A percentile compares a stretch with the other conserved stretches of the same genome.
Evolutionary conservation across 2,113 vertebrate species (phyloP).

Genomic region (Aegotheles bennettii): DNA sequence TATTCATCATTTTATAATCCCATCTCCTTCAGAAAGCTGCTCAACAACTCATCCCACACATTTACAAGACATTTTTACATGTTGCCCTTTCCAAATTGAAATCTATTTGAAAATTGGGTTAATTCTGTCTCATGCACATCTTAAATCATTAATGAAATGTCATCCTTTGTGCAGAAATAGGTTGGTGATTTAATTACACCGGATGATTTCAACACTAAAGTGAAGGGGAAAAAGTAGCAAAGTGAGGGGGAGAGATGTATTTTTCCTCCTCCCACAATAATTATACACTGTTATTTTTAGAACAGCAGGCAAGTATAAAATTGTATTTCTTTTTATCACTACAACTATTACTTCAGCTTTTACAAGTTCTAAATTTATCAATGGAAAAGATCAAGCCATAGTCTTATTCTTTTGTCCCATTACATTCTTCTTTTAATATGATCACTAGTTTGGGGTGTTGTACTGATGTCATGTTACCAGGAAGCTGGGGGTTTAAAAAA

Average conservation of each 20-base stretch:
- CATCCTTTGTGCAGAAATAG: slow-evolving; percentile 43
- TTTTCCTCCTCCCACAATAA: slow-evolving; percentile 37
- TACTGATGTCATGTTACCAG: slow-evolving; percentile 55
- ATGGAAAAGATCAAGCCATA: slow-evolving; percentile 56
- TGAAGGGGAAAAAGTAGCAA: background rate
- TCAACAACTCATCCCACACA: slow-evolving; percentile 12
- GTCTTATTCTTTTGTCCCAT: slow-evolving; percentile 34
- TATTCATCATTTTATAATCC: slow-evolving; percentile 3
- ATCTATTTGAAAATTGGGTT: slow-evolving; percentile 41
- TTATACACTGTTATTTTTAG: background rate
- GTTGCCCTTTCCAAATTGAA: slow-evolving; percentile 43
- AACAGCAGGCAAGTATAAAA: slow-evolving; percentile 20
- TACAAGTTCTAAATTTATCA: slow-evolving; percentile 69
- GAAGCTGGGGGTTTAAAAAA: slow-evolving; percentile 41
- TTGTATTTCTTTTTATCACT: slow-evolving; percentile 46
- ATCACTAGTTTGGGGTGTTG: slow-evolving; percentile 46
- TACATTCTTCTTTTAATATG: slow-evolving; percentile 59
- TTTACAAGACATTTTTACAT: slow-evolving; percentile 28
- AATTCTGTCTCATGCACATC: slow-evolving; percentile 49
- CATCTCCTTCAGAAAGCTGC: background rate
- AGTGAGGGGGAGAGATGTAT: slow-evolving; percentile 31
- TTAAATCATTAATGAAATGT: slow-evolving; percentile 55
- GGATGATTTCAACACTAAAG: slow-evolving; percentile 10
- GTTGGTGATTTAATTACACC: slow-evolving; percentile 45
- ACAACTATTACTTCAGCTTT: slow-evolving; percentile 57